Conservation (phyloP, 1,140 invertebrate genomes). For the Formica exsecta region DNA sequence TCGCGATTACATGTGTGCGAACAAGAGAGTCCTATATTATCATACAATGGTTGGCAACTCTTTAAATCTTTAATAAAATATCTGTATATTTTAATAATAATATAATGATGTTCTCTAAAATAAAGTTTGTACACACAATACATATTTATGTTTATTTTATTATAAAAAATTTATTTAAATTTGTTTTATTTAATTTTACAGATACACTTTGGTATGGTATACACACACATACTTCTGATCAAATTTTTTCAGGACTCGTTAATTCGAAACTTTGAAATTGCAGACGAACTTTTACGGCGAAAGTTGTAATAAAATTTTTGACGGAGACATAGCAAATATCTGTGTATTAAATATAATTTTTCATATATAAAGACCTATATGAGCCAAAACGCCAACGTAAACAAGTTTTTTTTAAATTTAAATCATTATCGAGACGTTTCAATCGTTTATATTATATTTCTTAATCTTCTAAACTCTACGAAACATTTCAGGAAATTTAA, state of each 20-base stretch:
- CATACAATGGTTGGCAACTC: conserved; percentile 24
- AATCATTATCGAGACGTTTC: background rate
- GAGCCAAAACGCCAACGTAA: background rate
- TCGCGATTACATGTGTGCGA: conserved; percentile 23
- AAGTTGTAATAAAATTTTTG: background rate
- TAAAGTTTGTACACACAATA: conserved; percentile 2
- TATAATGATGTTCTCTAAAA: background rate
- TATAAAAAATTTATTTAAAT: background rate
- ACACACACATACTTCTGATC: background rate
- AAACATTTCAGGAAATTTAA: conserved; percentile 4
- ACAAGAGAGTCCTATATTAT: conserved; percentile 11
- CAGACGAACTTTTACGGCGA: no score
- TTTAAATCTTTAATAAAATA: background rate
- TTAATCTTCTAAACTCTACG: no score
- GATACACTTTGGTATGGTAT: background rate
- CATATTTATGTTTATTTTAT: conserved; percentile 17
- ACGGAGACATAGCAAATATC: background rate
- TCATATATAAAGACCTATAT: background rate
- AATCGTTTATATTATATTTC: background rate
- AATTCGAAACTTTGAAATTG: no score
- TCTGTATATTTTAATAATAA: background rate
- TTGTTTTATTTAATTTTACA: conserved; percentile 23
- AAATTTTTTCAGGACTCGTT: background rate
- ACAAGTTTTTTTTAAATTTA: background rate
- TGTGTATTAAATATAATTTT: background rate